Percentiles rank a stretch among this genome's conserved stretches.
Evolutionary conservation across 2,113 vertebrate genomes (phyloP).

Genomic region (Clarias macrocephalus): DNA sequence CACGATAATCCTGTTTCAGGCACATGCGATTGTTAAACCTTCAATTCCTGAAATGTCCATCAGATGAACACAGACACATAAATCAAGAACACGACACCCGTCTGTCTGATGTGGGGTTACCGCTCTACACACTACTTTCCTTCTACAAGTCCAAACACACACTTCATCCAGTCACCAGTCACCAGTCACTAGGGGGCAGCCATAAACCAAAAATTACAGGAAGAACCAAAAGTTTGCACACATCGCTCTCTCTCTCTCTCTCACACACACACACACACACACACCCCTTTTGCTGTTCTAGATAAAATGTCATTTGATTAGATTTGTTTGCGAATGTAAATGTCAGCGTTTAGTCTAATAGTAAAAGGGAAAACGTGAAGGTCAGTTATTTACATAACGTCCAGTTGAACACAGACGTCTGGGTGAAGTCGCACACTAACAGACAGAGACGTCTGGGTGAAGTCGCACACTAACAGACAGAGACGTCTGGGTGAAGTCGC

Average conservation of each 20-base stretch:
- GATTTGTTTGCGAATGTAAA: not conserved
- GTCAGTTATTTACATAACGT: not conserved
- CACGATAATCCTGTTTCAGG: not conserved
- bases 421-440: not conserved
- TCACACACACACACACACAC: not conserved
- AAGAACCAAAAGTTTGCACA: not conserved
- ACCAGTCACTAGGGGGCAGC: not conserved
- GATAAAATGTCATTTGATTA: not conserved
- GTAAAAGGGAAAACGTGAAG: not conserved
- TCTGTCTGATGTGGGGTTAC: too few species aligned
- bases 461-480: too few species aligned
- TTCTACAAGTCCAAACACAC: not conserved
- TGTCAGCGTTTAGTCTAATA: not conserved
- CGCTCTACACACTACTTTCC: too few species aligned
- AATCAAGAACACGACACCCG: too few species aligned
- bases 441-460: not conserved
- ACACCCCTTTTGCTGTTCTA: not conserved
- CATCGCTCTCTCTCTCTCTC: not conserved
- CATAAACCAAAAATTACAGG: not conserved
- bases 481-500: not conserved
- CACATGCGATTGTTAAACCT: not conserved
- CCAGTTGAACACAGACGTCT: not conserved
- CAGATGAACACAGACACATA: not conserved
- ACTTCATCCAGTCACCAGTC: not conserved
- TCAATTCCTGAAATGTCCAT: not conserved